phyloP scores from a whole-genome alignment of 2,888 invertebrate species.

The Diogma glabrata region DNA sequence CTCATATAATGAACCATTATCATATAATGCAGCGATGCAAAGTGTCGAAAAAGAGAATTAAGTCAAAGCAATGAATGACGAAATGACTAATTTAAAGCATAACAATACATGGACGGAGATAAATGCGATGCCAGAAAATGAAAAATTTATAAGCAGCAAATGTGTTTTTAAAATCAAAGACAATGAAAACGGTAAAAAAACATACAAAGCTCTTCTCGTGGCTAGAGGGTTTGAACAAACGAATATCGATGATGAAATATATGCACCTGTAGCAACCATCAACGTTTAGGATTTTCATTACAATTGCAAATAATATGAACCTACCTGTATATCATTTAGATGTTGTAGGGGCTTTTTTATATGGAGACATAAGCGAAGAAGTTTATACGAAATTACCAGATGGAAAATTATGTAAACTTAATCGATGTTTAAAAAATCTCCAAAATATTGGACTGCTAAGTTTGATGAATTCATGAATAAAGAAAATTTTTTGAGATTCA shows the following conservation, averaged over 20 bases:
- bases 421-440: not conserved
- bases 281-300: not conserved
- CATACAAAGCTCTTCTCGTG: not conserved
- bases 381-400: not conserved
- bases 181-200: not conserved
- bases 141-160: not conserved
- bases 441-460: not conserved
- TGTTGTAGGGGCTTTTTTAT: not conserved
- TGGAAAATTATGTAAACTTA: not conserved
- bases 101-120: not conserved
- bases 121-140: not conserved
- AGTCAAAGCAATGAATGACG: not conserved
- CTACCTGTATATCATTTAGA: slow-evolving; percentile 1
- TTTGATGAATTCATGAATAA: too few species aligned
- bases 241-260: not conserved
- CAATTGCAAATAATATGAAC: not conserved
- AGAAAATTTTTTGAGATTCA: not conserved
- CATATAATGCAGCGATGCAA: not conserved
- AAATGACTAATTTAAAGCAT: not conserved
- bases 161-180: not conserved
- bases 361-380: not conserved
- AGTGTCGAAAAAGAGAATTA: not conserved
- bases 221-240: not conserved
- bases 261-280: not conserved
- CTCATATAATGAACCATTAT: not conserved